Evolutionary conservation across 2,888 invertebrate genomes (phyloP).

Genomic region (Drosophila neotestacea): DNA sequence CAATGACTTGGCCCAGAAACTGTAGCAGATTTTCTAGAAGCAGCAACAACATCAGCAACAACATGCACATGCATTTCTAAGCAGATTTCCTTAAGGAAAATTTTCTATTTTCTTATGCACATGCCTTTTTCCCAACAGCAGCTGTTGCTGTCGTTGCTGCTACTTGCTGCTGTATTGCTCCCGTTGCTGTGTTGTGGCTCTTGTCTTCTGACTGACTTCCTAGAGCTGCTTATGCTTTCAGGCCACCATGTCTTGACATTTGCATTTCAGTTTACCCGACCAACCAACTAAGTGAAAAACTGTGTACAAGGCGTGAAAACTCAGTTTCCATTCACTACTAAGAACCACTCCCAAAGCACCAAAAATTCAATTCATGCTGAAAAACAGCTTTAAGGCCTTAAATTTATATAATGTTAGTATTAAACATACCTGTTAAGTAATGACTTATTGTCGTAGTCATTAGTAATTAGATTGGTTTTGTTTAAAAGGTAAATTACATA

Average conservation of each 20-base stretch:
- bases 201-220: conserved; percentile 42
- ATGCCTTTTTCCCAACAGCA: conserved; percentile 69
- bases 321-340: conserved; percentile 27
- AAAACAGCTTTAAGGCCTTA: neutral
- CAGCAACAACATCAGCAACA: conserved; percentile 23
- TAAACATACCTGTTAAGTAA: no score
- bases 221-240: conserved; percentile 62
- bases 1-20: conserved; percentile 62
- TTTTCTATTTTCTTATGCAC: conserved; percentile 72
- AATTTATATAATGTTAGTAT: neutral
- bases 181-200: conserved; percentile 26
- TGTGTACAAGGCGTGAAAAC: conserved; percentile 54
- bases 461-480: no score
- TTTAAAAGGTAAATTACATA: no score
- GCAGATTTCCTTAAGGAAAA: conserved; percentile 73
- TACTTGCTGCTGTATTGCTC: conserved; percentile 23
- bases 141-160: conserved; percentile 35
- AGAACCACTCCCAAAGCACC: neutral
- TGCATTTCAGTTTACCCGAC: conserved; percentile 66
- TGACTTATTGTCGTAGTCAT: no score
- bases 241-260: conserved; percentile 70
- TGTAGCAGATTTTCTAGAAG: conserved; percentile 58
- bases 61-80: conserved; percentile 66
- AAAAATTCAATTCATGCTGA: neutral
- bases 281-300: conserved; percentile 58